These are phyloP conservation scores for Anastrepha ludens DNA, from an alignment of 1,140 invertebrate genomes.

Conservation along the genomic window DNA sequence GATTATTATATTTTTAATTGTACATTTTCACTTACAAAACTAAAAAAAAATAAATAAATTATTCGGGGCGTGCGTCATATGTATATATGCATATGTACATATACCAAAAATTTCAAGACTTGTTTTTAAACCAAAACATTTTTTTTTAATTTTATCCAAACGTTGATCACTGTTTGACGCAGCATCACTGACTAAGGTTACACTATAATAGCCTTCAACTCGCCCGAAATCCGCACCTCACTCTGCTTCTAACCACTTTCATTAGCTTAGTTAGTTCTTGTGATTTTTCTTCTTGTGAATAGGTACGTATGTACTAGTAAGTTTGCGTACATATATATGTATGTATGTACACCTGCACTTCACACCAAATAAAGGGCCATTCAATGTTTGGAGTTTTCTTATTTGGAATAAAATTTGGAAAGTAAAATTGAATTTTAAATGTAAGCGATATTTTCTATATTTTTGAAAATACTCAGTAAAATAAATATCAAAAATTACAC, in stretches of 20 bases:
- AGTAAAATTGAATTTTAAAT: too few relatives aligned
- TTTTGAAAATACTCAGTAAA: too few relatives aligned
- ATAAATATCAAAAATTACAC: too few relatives aligned
- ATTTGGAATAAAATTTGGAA: too few relatives aligned
- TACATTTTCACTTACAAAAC: too few relatives aligned
- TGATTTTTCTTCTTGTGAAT: background rate
- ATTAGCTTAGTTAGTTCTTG: slow-evolving; percentile 16
- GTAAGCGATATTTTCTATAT: too few relatives aligned
- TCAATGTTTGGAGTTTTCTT: background rate
- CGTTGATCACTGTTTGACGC: background rate
- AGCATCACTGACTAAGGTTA: background rate
- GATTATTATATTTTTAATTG: too few relatives aligned
- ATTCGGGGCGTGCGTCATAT: too few relatives aligned
- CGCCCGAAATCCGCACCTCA: background rate
- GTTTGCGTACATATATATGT: background rate
- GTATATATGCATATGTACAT: too few relatives aligned
- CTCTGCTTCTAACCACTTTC: slow-evolving; percentile 9
- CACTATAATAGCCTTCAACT: background rate
- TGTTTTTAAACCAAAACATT: too few relatives aligned
- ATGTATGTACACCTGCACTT: background rate
- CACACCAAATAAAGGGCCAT: background rate
- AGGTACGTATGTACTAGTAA: background rate
- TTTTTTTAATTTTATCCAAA: background rate
- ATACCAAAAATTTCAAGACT: too few relatives aligned
- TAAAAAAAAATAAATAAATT: too few relatives aligned